phyloP scores from a whole-genome alignment of 2,113 vertebrate genomes.

The Calidris pygmaea region DNA sequence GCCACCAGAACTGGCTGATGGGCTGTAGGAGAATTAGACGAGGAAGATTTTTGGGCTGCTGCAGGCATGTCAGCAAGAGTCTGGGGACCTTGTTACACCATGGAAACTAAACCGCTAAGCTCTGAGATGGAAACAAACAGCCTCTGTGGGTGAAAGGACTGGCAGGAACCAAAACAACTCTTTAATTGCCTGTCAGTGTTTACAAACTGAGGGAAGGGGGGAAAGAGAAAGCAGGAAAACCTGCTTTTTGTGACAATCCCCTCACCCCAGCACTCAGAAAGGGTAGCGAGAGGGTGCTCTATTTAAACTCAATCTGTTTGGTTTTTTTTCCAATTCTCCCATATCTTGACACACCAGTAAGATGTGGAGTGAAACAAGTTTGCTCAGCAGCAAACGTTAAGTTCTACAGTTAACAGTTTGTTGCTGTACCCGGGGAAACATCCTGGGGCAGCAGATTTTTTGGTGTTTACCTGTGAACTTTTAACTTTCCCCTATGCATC shows the following conservation, averaged over 20 bases:
- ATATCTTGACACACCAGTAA: not conserved
- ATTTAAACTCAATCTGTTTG: not conserved
- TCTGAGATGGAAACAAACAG: not conserved
- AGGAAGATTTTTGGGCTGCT: not conserved
- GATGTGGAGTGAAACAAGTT: not conserved
- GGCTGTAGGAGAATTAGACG: not conserved
- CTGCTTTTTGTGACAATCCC: not conserved
- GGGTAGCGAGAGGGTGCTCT: not conserved
- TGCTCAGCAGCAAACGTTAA: not conserved
- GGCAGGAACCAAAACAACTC: not conserved
- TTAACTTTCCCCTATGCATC: not conserved
- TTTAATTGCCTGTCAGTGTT: not conserved
- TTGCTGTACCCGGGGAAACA: not conserved
- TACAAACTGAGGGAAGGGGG: not conserved
- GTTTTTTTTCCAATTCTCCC: not conserved
- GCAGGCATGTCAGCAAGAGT: not conserved
- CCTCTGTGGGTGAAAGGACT: not conserved
- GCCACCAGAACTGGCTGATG: not conserved
- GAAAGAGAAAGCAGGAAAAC: not conserved
- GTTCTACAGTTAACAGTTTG: not conserved
- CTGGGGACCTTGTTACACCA: not conserved
- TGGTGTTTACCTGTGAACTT: not conserved
- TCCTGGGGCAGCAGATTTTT: not conserved
- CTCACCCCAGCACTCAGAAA: not conserved
- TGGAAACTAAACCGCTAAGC: not conserved